Conservation (phyloP, 2,113 vertebrate species). For the Illadopsis cleaveri region DNA sequence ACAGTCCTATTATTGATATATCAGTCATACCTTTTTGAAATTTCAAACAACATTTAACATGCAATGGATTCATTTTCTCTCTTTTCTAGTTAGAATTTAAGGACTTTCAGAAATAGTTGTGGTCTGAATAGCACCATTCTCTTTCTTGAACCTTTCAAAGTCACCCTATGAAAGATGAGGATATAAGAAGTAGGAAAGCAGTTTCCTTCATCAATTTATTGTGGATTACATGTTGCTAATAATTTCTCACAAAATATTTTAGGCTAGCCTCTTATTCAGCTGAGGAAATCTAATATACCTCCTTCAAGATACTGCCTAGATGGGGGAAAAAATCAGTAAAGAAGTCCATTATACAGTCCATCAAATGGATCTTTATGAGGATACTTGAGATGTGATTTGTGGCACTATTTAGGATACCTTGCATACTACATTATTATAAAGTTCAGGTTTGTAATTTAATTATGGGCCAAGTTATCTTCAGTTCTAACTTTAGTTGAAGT, state of each 20-base stretch:
- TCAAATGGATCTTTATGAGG: conserved; percentile 61
- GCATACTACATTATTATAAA: conserved; percentile 49
- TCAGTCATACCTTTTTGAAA: not conserved
- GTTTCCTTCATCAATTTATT: conserved; percentile 40
- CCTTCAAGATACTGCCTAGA: not conserved
- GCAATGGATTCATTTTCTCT: not conserved
- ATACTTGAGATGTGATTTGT: conserved; percentile 55
- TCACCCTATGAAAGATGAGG: not conserved
- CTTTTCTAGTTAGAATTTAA: not conserved
- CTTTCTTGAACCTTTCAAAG: conserved; percentile 38
- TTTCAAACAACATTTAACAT: not conserved
- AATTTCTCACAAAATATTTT: conserved; percentile 35
- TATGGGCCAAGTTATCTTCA: conserved; percentile 45
- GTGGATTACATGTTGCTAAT: conserved; percentile 36
- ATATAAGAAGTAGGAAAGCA: not conserved
- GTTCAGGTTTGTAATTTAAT: conserved; percentile 67
- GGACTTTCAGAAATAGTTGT: not conserved
- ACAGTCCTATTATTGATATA: not conserved
- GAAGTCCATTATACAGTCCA: conserved; percentile 41
- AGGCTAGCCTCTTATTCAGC: not conserved
- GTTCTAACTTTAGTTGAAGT: conserved; percentile 36
- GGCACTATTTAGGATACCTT: conserved; percentile 44
- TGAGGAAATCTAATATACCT: conserved; percentile 24
- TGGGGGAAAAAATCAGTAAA: conserved; percentile 3
- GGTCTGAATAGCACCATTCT: not conserved